Percentiles rank a stretch among this genome's conserved stretches.
These are phyloP conservation scores for Tortrix viridana DNA, from an alignment of 2,888 invertebrate genomes.

Conservation along the genomic window DNA sequence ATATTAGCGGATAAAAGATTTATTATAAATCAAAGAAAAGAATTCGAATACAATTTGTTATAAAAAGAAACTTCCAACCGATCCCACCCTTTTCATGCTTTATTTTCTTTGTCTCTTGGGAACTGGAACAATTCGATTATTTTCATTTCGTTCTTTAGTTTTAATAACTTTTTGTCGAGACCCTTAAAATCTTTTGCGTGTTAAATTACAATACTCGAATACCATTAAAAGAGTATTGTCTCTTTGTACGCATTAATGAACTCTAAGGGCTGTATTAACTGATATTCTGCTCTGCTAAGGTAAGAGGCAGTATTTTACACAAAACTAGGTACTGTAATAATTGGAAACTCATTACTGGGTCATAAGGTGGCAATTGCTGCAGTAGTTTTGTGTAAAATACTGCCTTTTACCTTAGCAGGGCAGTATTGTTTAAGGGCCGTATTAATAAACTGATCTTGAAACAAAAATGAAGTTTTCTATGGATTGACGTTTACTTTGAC, in stretches of 20 bases:
- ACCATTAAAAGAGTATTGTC: background rate
- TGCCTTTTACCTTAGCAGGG: no score
- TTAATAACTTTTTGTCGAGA: slow-evolving; percentile 11
- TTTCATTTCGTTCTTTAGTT: slow-evolving; percentile 14
- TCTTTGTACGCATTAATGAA: background rate
- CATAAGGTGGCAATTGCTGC: no score
- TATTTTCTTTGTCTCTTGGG: slow-evolving; percentile 23
- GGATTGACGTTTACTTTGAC: no score
- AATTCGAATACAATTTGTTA: slow-evolving; percentile 17
- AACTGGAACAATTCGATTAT: slow-evolving; percentile 33
- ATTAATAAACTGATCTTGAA: no score
- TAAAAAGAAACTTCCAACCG: slow-evolving; percentile 22
- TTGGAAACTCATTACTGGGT: no score
- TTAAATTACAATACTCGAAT: slow-evolving; percentile 3
- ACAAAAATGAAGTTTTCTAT: no score
- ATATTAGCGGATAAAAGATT: slow-evolving; percentile 14
- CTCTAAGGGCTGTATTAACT: no score
- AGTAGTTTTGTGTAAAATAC: no score
- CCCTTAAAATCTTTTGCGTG: slow-evolving; percentile 4
- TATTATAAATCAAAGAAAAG: slow-evolving; percentile 22
- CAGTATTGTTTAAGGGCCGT: no score
- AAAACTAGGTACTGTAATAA: no score
- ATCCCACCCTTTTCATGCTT: slow-evolving; percentile 21
- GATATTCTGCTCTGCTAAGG: no score
- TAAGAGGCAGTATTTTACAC: no score